phyloP scores from a whole-genome alignment of 2,888 invertebrate species.

The Epinotia brunnichana region DNA sequence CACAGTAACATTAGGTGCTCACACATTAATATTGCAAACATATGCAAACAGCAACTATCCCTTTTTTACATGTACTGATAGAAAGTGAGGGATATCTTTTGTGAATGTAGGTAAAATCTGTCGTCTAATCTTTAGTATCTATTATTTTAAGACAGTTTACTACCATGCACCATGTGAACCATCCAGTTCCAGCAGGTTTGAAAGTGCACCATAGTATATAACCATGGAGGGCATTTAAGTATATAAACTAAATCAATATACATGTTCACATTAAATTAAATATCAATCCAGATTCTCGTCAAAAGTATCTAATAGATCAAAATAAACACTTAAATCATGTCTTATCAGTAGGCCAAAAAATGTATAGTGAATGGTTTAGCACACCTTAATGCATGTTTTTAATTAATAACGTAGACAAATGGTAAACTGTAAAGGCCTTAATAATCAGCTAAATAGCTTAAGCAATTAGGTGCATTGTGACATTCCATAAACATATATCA shows the following conservation, averaged over 20 bases:
- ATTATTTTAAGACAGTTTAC: not conserved
- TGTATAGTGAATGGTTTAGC: not conserved
- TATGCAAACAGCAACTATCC: conserved; percentile 10
- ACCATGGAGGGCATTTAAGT: not conserved
- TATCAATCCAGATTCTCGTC: not conserved
- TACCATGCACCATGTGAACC: not conserved
- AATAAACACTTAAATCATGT: not conserved
- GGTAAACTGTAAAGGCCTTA: not conserved
- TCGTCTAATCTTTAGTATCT: conserved; percentile 6
- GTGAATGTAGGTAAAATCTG: conserved; percentile 5
- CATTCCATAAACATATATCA: conserved; percentile 20
- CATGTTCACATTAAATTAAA: not conserved
- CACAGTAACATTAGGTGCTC: conserved; percentile 11
- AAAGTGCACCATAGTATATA: not conserved
- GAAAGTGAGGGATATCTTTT: conserved; percentile 19
- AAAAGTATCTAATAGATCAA: not conserved
- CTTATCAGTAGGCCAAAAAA: not conserved
- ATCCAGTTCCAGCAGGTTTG: not conserved
- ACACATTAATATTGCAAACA: conserved; percentile 17
- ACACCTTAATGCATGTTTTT: not conserved
- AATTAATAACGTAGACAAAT: not conserved
- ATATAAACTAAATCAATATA: no score
- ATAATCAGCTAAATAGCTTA: conserved; percentile 27
- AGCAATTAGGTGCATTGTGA: conserved; percentile 25
- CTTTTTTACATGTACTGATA: conserved; percentile 4